Percentiles rank a stretch among this genome's conserved stretches.
Evolutionary conservation across 2,888 invertebrate species (phyloP).

Genomic region (Tyria jacobaeae): DNA sequence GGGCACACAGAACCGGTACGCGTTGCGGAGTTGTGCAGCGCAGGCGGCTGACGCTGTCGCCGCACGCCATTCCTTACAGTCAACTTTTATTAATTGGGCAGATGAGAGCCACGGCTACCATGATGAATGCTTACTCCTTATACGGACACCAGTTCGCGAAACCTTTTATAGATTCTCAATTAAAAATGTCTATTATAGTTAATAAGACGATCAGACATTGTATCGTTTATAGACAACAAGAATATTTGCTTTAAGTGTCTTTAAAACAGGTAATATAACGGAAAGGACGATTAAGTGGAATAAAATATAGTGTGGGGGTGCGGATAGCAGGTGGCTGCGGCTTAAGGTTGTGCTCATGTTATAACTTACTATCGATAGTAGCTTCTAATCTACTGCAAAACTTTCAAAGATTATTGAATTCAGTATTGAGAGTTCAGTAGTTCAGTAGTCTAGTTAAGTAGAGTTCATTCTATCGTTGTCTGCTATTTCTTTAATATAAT

Average conservation of each 20-base stretch:
- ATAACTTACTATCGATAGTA: constrained; percentile 34
- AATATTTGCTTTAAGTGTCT: constrained; percentile 84
- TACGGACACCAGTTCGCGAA: constrained; percentile 82
- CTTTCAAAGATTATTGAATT: background rate
- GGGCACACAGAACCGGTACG: constrained; percentile 73
- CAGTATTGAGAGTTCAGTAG: background rate
- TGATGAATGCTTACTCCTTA: constrained; percentile 84
- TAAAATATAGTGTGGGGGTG: constrained; percentile 86
- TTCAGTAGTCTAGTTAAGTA: background rate
- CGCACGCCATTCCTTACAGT: constrained; percentile 80
- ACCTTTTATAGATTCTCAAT: constrained; percentile 87
- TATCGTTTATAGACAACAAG: constrained; percentile 78
- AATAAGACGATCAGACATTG: constrained; percentile 78
- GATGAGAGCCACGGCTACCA: constrained; percentile 83
- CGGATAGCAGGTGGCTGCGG: constrained; percentile 82
- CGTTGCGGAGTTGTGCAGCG: constrained; percentile 52
- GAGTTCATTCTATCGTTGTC: too few species aligned
- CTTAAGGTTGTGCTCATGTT: constrained; percentile 62
- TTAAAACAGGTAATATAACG: constrained; percentile 85
- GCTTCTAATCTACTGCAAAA: background rate
- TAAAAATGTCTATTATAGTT: constrained; percentile 86
- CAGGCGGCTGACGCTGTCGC: constrained; percentile 71
- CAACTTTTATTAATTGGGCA: constrained; percentile 87
- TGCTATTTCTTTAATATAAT: too few species aligned
- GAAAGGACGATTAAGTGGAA: constrained; percentile 86